phyloP scores from a whole-genome alignment of 2,113 vertebrate genomes.

The Aspidoscelis tigris region DNA sequence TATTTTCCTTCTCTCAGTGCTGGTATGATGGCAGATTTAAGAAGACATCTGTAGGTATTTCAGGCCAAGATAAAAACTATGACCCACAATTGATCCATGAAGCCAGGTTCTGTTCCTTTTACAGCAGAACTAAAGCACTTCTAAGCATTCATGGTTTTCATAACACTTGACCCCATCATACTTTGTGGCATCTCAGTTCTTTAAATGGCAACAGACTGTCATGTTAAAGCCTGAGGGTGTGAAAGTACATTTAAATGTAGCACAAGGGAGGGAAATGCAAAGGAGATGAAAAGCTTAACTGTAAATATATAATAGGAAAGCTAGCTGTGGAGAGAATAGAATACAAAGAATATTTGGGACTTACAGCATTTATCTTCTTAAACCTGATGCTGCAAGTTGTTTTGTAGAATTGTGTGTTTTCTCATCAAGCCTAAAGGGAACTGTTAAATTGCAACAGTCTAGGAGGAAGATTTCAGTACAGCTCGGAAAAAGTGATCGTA shows the following conservation, averaged over 20 bases:
- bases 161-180: slow-evolving; percentile 45
- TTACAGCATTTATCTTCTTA: slow-evolving; percentile 28
- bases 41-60: background rate
- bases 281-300: slow-evolving; percentile 44
- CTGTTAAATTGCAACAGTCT: slow-evolving; percentile 48
- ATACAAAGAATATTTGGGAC: slow-evolving; percentile 32
- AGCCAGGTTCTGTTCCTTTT: background rate
- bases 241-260: slow-evolving; percentile 62
- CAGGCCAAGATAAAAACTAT: background rate
- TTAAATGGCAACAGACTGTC: slow-evolving; percentile 56
- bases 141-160: slow-evolving; percentile 13
- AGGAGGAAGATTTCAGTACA: slow-evolving; percentile 34
- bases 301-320: slow-evolving; percentile 63
- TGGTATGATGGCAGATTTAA: too few relatives aligned
- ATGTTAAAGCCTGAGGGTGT: slow-evolving; percentile 62
- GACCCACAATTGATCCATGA: background rate
- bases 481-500: slow-evolving; percentile 28
- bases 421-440: slow-evolving; percentile 4
- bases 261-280: slow-evolving; percentile 28
- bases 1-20: too few relatives aligned
- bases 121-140: background rate
- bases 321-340: slow-evolving; percentile 32
- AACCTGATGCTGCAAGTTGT: slow-evolving; percentile 34
- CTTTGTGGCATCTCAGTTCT: slow-evolving; percentile 46
- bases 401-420: slow-evolving; percentile 16